Conservation (phyloP, 2,797 vertebrate species). For the Myotis vivesi region DNA sequence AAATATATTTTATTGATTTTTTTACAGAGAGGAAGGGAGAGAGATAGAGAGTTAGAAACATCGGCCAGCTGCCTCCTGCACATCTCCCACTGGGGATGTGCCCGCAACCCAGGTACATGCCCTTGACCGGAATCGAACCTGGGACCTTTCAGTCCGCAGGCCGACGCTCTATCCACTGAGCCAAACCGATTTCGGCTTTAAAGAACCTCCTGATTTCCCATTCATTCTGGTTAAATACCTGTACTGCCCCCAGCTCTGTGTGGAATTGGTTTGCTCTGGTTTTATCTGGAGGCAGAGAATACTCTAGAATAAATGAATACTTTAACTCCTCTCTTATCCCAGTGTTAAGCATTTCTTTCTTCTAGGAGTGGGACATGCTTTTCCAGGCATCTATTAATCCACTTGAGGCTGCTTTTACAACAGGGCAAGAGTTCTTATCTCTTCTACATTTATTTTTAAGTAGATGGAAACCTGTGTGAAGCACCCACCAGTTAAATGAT, state of each 20-base stretch:
- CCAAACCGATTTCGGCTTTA: no score
- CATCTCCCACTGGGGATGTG: no score
- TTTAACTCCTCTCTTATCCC: neutral
- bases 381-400: conserved; percentile 36
- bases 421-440: conserved; percentile 33
- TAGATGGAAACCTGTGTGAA: conserved; percentile 17
- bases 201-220: conserved; percentile 32
- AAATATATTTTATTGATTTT: no score
- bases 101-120: no score
- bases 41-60: no score
- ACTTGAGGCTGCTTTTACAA: neutral
- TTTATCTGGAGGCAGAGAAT: conserved; percentile 42
- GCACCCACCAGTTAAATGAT: conserved; percentile 37
- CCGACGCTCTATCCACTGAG: no score
- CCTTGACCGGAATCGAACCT: no score
- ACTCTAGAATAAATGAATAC: conserved; percentile 20
- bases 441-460: conserved; percentile 59
- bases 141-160: no score
- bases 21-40: no score
- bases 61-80: no score
- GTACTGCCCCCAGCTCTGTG: neutral
- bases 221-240: conserved; percentile 25
- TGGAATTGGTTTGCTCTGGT: conserved; percentile 18
- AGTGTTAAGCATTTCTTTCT: neutral
- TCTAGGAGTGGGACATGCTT: conserved; percentile 6